These are phyloP conservation scores for Ceyx margarethae DNA, from an alignment of 2,113 vertebrate genomes.

Conservation along the genomic window DNA sequence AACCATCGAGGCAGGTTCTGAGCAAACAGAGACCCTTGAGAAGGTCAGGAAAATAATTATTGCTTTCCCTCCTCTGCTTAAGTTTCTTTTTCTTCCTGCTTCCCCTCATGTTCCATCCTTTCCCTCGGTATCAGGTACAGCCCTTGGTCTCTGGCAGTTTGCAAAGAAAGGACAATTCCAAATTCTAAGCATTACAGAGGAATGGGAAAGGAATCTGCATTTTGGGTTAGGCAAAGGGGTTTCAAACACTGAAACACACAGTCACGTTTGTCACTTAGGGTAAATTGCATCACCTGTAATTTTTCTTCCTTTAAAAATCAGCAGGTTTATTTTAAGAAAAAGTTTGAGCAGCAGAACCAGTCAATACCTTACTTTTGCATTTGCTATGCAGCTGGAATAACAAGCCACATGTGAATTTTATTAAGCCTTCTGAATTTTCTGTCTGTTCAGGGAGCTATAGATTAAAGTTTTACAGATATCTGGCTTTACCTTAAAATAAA, in stretches of 20 bases:
- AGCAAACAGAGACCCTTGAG: not conserved
- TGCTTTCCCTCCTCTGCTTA: not conserved
- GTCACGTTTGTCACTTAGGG: not conserved
- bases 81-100: not conserved
- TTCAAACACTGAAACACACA: not conserved
- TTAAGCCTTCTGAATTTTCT: slow-evolving; percentile 43
- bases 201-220: not conserved
- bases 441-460: slow-evolving; percentile 34
- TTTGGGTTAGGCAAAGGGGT: not conserved
- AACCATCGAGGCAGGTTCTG: not conserved
- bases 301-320: slow-evolving; percentile 54
- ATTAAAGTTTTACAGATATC: slow-evolving; percentile 38
- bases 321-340: slow-evolving; percentile 37
- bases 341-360: slow-evolving; percentile 2
- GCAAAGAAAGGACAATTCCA: not conserved
- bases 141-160: not conserved
- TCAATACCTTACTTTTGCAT: slow-evolving; percentile 54
- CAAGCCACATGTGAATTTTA: slow-evolving; percentile 54
- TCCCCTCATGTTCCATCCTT: not conserved
- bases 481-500: slow-evolving; percentile 33
- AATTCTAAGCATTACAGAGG: not conserved
- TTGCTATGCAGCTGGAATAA: slow-evolving; percentile 48
- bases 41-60: slow-evolving; percentile 26
- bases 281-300: slow-evolving; percentile 4
- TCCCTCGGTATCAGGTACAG: not conserved